Percentiles rank a stretch among this genome's conserved stretches.
Conservation (phyloP, 2,888 invertebrate genomes). For the Periphyllus acericola region DNA sequence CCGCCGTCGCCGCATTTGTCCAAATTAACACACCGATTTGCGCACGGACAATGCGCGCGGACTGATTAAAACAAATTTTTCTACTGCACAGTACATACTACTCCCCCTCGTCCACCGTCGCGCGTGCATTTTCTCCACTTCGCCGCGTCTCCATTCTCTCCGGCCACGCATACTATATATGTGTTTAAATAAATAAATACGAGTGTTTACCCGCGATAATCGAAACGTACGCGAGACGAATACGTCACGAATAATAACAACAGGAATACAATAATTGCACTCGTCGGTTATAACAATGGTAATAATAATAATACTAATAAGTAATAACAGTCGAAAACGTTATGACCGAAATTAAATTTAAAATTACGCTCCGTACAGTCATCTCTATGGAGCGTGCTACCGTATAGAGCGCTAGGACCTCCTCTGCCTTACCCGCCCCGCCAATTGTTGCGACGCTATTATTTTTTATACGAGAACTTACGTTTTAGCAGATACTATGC, state of each 20-base stretch:
- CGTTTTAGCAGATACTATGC: too few species aligned
- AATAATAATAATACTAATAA: background rate
- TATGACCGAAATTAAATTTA: background rate
- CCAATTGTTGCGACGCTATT: too few species aligned
- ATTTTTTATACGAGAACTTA: too few species aligned
- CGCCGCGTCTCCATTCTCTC: constrained; percentile 20
- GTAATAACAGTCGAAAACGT: background rate
- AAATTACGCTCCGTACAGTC: too few species aligned
- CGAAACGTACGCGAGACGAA: constrained; percentile 43
- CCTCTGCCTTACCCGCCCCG: too few species aligned
- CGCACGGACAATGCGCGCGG: constrained; percentile 47
- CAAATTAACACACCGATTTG: constrained; percentile 62
- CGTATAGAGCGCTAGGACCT: too few species aligned
- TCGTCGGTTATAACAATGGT: background rate
- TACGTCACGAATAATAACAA: constrained; percentile 17
- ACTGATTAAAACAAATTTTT: constrained; percentile 60
- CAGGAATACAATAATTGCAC: constrained; percentile 29
- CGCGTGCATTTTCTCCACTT: constrained; percentile 33
- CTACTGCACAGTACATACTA: background rate
- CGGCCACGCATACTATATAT: background rate
- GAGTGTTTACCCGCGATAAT: constrained; percentile 56
- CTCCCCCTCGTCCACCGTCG: background rate
- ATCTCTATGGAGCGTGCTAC: too few species aligned
- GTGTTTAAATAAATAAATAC: background rate
- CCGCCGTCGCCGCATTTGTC: constrained; percentile 55